Percentiles rank a stretch among this genome's conserved stretches.
Evolutionary conservation across 2,113 vertebrate species (phyloP).

Genomic region (Chionodraco myersi): DNA sequence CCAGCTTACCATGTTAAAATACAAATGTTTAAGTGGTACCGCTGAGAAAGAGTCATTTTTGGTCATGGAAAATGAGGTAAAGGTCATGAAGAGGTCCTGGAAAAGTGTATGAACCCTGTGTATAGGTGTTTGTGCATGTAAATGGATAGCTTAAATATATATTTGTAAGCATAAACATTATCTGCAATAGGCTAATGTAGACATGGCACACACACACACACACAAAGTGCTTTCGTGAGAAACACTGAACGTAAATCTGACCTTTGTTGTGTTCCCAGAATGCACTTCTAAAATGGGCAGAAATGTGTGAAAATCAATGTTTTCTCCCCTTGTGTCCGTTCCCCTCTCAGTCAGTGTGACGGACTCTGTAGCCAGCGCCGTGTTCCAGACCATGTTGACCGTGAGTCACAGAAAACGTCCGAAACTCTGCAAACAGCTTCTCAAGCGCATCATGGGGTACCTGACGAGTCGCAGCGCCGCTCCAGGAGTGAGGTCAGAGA

Average conservation of each 20-base stretch:
- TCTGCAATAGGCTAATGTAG: too few relatives aligned
- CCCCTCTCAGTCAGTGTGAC: constrained; percentile 71
- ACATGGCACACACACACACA: too few relatives aligned
- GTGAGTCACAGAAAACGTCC: constrained; percentile 83
- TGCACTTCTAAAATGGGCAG: not conserved
- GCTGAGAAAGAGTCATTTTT: too few relatives aligned
- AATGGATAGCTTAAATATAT: too few relatives aligned
- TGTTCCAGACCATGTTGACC: constrained; percentile 82
- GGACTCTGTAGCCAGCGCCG: constrained; percentile 70
- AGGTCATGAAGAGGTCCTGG: too few relatives aligned
- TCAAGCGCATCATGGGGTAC: constrained; percentile 75
- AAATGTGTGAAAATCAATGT: not conserved
- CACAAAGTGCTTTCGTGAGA: not conserved
- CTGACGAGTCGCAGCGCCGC: constrained; percentile 76
- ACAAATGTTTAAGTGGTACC: too few relatives aligned
- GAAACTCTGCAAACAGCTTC: constrained; percentile 81
- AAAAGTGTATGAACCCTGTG: too few relatives aligned
- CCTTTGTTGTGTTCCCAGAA: not conserved
- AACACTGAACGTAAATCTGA: not conserved
- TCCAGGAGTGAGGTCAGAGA: constrained; percentile 80
- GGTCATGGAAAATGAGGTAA: too few relatives aligned
- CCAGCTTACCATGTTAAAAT: too few relatives aligned
- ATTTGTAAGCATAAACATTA: too few relatives aligned
- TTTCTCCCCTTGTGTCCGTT: not conserved
- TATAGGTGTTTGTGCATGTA: too few relatives aligned